Base-by-base conservation (phyloP, 1,140 invertebrate genomes). In the Drosophila simulans region DNA sequence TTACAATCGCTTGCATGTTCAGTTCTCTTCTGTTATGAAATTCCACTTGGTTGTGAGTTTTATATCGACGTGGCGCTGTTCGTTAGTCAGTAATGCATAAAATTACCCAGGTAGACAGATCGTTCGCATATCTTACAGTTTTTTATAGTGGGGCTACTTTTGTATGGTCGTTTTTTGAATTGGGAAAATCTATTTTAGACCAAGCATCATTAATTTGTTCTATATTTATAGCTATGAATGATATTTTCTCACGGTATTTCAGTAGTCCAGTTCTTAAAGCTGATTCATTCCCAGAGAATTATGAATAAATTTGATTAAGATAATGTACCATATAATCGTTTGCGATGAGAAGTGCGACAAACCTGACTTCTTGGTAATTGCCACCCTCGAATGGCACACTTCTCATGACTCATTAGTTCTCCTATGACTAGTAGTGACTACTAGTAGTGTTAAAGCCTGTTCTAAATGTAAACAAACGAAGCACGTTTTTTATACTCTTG, bases 1-100 rank as follows among this genome's bases (percentile, higher is more conserved):
- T 86, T 78, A 85, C 81, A 70, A 59, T 54, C 53, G 64, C 70
- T 55, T 77, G 79, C 82, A 85, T 85, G 80, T 73, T 82, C 37
- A 37, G 25, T 66, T 52, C 4, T 7, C 31, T 48, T 86, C 82
- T 85, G 64, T 51, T 58, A 8, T 27, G 17, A 42, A 53, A 63
- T 52, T 57, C n/a, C 42, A 59, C 15, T 12, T n/a, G 35, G 39
- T 42, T 34, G 59, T 22, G 17, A 56, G 68, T 60, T 78, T 85
- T 85, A 85, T 85, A 85, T 76, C 25, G 70, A 64, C 43, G 49
- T 74, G 58, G 71, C 34, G 55, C 20, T 48, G 45, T 43, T 80
- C 17, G 56, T 70, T 69, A 56, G 57, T 75, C 62, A 55, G 63
- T 5, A 56, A 80, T 80, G 64, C 77, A 80, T 80, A 70, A 68